These are phyloP conservation scores for Merodon equestris DNA, from an alignment of 2,888 invertebrate species.

Conservation along the genomic window DNA sequence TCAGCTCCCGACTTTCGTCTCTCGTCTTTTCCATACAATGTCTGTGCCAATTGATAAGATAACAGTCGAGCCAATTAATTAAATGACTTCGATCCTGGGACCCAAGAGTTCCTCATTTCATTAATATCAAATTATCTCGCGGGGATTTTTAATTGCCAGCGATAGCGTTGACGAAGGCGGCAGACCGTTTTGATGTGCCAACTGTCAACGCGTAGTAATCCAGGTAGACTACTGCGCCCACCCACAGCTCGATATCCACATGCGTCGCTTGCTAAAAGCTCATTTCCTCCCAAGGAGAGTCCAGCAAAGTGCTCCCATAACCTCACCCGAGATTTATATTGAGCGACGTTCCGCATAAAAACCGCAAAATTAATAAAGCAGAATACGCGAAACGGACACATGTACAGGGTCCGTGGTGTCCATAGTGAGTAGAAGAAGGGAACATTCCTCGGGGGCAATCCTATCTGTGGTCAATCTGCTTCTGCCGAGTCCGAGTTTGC, in stretches of 20 bases:
- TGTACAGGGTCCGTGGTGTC: slow-evolving; percentile 18
- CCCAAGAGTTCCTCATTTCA: slow-evolving; percentile 41
- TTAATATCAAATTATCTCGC: slow-evolving; percentile 50
- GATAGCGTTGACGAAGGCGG: slow-evolving; percentile 21
- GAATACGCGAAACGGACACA: slow-evolving; percentile 49
- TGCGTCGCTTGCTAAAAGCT: slow-evolving; percentile 27
- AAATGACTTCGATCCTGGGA: not conserved
- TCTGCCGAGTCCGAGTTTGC: slow-evolving; percentile 39
- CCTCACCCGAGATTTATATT: slow-evolving; percentile 33
- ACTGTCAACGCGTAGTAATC: slow-evolving; percentile 30
- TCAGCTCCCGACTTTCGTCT: slow-evolving; percentile 25
- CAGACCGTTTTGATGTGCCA: slow-evolving; percentile 28
- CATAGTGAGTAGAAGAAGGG: too few species aligned
- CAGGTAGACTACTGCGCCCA: slow-evolving; percentile 31
- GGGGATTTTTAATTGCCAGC: slow-evolving; percentile 42
- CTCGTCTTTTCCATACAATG: slow-evolving; percentile 14
- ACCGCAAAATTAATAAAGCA: slow-evolving; percentile 65
- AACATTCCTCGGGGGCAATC: slow-evolving; percentile 29
- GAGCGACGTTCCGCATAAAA: slow-evolving; percentile 55
- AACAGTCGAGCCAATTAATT: slow-evolving; percentile 28
- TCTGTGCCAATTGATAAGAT: slow-evolving; percentile 49
- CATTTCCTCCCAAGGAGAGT: slow-evolving; percentile 30
- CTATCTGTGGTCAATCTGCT: slow-evolving; percentile 62
- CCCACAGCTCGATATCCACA: slow-evolving; percentile 38
- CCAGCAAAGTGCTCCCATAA: slow-evolving; percentile 43